phyloP scores from a whole-genome alignment of 1,140 invertebrate genomes.

The Aricia agestis region DNA sequence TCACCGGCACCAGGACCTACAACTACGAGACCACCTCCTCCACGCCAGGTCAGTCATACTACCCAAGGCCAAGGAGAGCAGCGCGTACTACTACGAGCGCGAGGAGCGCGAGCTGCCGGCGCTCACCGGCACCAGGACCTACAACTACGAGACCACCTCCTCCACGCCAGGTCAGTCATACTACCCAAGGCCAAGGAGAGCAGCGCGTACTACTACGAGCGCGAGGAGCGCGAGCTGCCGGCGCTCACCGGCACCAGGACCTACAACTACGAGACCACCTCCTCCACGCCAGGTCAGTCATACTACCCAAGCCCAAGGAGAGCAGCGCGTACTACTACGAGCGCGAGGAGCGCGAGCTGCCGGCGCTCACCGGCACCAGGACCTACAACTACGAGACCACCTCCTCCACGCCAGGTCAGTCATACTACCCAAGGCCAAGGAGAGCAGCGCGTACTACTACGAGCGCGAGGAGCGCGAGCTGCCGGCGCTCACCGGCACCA shows the following conservation, averaged over 20 bases:
- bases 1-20: constrained; percentile 56
- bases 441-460: constrained; percentile 61
- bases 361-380: constrained; percentile 51
- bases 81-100: constrained; percentile 61
- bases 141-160: constrained; percentile 59
- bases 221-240: constrained; percentile 58
- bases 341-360: constrained; percentile 57
- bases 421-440: no score
- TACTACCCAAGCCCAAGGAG: no score
- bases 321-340: constrained; percentile 63
- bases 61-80: constrained; percentile 59
- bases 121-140: constrained; percentile 53
- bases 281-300: constrained; percentile 52
- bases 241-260: constrained; percentile 54
- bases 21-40: constrained; percentile 59
- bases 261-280: constrained; percentile 61
- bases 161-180: constrained; percentile 53
- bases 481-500: constrained; percentile 51
- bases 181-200: constrained; percentile 58
- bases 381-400: constrained; percentile 64
- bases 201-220: constrained; percentile 63
- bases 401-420: constrained; percentile 53
- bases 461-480: constrained; percentile 60
- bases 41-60: constrained; percentile 52
- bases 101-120: constrained; percentile 59